Conservation (phyloP, 2,113 vertebrate genomes). For the Xenus cinereus region DNA sequence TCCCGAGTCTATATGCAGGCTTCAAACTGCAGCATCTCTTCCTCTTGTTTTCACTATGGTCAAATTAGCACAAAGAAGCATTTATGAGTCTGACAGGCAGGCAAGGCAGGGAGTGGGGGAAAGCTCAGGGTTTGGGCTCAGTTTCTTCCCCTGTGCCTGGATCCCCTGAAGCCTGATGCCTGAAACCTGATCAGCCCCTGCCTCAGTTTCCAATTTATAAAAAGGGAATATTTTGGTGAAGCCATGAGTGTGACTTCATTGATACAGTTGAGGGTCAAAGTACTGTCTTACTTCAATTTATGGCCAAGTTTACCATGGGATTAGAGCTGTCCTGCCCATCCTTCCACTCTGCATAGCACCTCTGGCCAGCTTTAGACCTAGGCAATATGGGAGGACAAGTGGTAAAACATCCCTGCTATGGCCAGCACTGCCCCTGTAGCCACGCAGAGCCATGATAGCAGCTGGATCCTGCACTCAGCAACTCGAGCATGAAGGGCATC, state of each 20-base stretch:
- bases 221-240: background rate
- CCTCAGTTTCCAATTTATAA: background rate
- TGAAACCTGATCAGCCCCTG: background rate
- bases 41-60: background rate
- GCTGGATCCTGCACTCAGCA: background rate
- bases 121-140: background rate
- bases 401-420: background rate
- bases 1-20: background rate
- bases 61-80: background rate
- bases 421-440: background rate
- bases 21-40: background rate
- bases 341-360: background rate
- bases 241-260: background rate
- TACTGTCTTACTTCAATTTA: background rate
- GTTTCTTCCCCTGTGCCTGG: background rate
- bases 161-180: background rate
- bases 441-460: rapidly evolving
- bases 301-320: background rate
- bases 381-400: rapidly evolving
- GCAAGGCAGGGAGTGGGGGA: background rate
- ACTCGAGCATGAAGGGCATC: rapidly evolving
- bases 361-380: background rate
- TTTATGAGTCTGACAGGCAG: background rate
- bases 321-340: background rate
- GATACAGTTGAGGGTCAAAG: background rate